A percentile compares a stretch with the other conserved stretches of the same genome.
phyloP scores from a whole-genome alignment of 2,888 invertebrate genomes.

The Colostygia pectinataria region DNA sequence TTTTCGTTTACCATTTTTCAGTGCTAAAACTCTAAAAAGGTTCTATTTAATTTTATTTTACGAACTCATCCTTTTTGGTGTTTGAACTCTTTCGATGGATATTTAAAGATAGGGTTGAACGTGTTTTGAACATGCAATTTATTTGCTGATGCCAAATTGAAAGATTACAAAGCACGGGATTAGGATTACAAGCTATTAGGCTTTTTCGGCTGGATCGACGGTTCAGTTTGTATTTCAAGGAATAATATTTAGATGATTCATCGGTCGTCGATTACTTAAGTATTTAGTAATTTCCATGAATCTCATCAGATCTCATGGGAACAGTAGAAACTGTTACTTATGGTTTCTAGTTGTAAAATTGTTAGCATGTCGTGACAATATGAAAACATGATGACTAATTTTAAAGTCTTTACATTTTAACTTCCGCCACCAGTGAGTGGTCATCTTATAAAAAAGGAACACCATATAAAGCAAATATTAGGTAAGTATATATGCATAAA shows the following conservation, averaged over 20 bases:
- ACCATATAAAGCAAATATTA: too few relatives aligned
- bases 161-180: slow-evolving; percentile 58
- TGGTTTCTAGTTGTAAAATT: neutral
- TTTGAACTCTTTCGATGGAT: slow-evolving; percentile 42
- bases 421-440: too few relatives aligned
- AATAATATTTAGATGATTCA: slow-evolving; percentile 19
- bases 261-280: slow-evolving; percentile 8
- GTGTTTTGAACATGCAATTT: slow-evolving; percentile 47
- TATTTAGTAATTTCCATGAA: slow-evolving; percentile 7
- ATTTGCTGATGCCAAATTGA: slow-evolving; percentile 62
- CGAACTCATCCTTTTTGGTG: neutral
- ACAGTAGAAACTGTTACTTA: slow-evolving; percentile 16
- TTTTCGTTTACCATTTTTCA: slow-evolving; percentile 53
- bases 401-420: too few relatives aligned
- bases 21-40: slow-evolving; percentile 47
- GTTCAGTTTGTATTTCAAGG: slow-evolving; percentile 6
- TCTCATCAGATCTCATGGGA: slow-evolving; percentile 16
- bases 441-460: too few relatives aligned
- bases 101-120: slow-evolving; percentile 63
- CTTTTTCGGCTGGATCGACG: slow-evolving; percentile 19
- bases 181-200: slow-evolving; percentile 51
- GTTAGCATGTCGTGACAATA: too few relatives aligned
- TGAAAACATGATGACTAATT: too few relatives aligned
- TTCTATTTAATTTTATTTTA: slow-evolving; percentile 23
- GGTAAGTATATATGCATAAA: too few relatives aligned